Base-by-base conservation (phyloP, 2,888 invertebrate species). In the Pristionchus fissidentatus region DNA sequence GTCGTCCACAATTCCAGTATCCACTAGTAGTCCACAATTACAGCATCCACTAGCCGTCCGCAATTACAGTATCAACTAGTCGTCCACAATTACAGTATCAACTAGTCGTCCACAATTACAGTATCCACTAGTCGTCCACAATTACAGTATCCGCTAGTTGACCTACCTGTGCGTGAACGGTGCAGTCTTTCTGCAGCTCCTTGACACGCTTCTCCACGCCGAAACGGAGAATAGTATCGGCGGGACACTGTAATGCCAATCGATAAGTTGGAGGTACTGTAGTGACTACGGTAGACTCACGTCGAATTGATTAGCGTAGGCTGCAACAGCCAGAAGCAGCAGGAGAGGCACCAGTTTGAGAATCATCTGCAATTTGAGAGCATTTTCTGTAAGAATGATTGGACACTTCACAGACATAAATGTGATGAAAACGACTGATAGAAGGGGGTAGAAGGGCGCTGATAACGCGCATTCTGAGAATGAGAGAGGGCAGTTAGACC, bases 181-280 rank as follows among this genome's bases (percentile, higher is more conserved):
- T 82, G 70, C 88, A 88, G 46, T 88, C 88, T 26, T 84, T 62
- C 66, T 88, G 88, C 73, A 88, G 22, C 55, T 88, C 87, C 83
- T 88, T 88, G 41, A 79, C 85, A n/a, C 88, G 66, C 73, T 88
- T 87, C 81, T 88, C 86, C 15, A 86, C 87, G 10, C 88, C 88
- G 85, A 88, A 86, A 38, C 88, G 85, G 32, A 88, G 85, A 32
- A 88, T 88, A 4, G 88, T 88, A 60, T 88, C 88, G 0, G 88
- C 84, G 10, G 86, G 82, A 52, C 88, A 88, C 83, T 87, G 84
- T 43, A 87, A 85, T 22, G n/a, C 4, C 22, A n/a, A 22, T 55
- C 22, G 55, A 3, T 26, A 8, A n/a, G n/a, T 26, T 57, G 22
- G n/a, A 22, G 38, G 22, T 41, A 38, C 35, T 10, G 15, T 35